Evolutionary conservation across 2,888 invertebrate species (phyloP).

Genomic region (Cantharis flavilabris): DNA sequence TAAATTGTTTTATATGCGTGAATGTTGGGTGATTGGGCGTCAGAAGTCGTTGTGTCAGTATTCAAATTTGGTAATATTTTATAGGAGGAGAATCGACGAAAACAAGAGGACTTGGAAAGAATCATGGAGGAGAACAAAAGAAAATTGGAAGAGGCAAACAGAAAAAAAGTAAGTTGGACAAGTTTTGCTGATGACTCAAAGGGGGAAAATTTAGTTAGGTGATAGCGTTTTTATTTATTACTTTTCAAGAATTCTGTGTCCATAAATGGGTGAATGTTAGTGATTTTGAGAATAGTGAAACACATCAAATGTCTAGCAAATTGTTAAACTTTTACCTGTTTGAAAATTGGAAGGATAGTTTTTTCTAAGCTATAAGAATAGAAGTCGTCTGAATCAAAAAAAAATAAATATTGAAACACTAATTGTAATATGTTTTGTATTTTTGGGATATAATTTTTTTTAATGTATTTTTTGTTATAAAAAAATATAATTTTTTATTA

Average conservation of each 20-base stretch:
- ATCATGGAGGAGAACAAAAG: constrained; percentile 98
- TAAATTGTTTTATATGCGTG: constrained; percentile 29
- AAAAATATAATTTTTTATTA: background rate
- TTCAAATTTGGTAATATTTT: constrained; percentile 61
- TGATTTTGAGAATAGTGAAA: background rate
- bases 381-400: background rate
- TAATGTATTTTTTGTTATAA: background rate
- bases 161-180: constrained; percentile 79
- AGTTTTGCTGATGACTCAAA: background rate
- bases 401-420: background rate
- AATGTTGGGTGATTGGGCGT: constrained; percentile 47
- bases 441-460: background rate
- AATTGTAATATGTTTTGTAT: background rate
- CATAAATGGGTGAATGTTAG: background rate
- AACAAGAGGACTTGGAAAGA: constrained; percentile 92
- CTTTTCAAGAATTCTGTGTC: background rate
- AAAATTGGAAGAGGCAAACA: constrained; percentile 96
- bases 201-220: background rate
- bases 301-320: background rate
- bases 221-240: background rate
- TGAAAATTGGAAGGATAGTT: background rate
- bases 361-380: background rate
- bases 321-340: background rate
- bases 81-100: constrained; percentile 97
- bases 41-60: constrained; percentile 49